A percentile compares a stretch with the other conserved stretches of the same genome.
Conservation (phyloP, 2,113 vertebrate species). For the Nothocercus nigrocapillus region DNA sequence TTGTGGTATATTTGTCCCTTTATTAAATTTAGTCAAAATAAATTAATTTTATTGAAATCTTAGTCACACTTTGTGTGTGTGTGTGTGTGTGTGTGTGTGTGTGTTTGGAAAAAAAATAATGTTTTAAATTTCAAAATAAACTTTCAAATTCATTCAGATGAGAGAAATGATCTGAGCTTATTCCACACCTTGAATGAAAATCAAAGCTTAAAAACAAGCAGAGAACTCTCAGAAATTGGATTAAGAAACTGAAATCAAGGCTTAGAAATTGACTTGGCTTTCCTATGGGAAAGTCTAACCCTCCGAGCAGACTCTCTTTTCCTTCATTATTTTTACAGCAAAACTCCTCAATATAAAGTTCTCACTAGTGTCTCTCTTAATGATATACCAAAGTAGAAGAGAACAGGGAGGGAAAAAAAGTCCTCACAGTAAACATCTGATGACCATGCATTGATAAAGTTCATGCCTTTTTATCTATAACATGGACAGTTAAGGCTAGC, state of each 20-base stretch:
- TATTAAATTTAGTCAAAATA: background rate
- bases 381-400: rapidly evolving
- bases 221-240: background rate
- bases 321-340: background rate
- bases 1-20: background rate
- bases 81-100: background rate
- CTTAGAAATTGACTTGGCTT: background rate
- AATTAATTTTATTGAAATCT: background rate
- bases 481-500: background rate
- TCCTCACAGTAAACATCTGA: background rate
- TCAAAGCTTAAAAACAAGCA: background rate
- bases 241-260: background rate
- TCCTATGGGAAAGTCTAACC: rapidly evolving
- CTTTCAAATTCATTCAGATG: background rate
- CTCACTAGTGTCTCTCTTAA: background rate
- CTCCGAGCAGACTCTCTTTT: background rate
- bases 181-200: background rate
- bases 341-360: background rate
- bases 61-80: background rate
- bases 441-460: background rate
- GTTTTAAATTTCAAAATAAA: background rate
- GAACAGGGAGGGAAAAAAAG: background rate
- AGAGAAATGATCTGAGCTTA: background rate
- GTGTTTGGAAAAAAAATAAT: background rate
- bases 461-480: background rate